phyloP scores from a whole-genome alignment of 1,140 invertebrate genomes.

The Drosophila pandora region DNA sequence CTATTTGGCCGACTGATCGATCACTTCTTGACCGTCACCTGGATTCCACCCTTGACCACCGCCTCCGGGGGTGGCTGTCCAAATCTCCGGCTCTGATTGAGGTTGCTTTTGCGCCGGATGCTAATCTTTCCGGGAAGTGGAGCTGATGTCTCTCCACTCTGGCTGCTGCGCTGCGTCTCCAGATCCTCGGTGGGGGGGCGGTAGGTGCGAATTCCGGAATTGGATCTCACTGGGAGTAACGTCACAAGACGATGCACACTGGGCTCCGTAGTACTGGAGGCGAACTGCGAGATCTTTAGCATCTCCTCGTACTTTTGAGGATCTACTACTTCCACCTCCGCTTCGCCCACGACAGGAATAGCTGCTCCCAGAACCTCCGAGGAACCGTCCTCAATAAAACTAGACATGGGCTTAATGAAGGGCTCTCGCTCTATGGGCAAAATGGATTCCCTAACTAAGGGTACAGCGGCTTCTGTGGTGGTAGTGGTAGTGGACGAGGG shows the following conservation, averaged over 20 bases:
- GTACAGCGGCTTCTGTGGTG: slow-evolving; percentile 32
- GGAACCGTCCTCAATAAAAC: slow-evolving; percentile 69
- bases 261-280: slow-evolving; percentile 56
- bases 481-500: slow-evolving; percentile 12
- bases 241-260: slow-evolving; percentile 74
- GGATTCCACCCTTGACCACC: slow-evolving; percentile 71
- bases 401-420: slow-evolving; percentile 76
- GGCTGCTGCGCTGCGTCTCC: slow-evolving; percentile 50
- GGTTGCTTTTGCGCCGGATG: slow-evolving; percentile 53
- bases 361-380: slow-evolving; percentile 67
- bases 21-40: slow-evolving; percentile 75
- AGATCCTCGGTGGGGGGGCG: slow-evolving; percentile 52
- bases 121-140: slow-evolving; percentile 30
- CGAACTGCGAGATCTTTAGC: slow-evolving; percentile 72
- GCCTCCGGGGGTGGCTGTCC: slow-evolving; percentile 64
- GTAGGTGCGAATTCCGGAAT: slow-evolving; percentile 81
- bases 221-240: slow-evolving; percentile 77
- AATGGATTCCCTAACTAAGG: slow-evolving; percentile 14
- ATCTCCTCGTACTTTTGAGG: slow-evolving; percentile 82
- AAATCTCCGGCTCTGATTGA: slow-evolving; percentile 73
- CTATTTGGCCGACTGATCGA: slow-evolving; percentile 11
- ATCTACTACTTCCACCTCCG: slow-evolving; percentile 81
- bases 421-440: slow-evolving; percentile 64
- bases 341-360: slow-evolving; percentile 78
- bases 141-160: slow-evolving; percentile 8